Evolutionary conservation across 1,140 invertebrate species (phyloP).

Genomic region (Muscidifurax raptorellus): DNA sequence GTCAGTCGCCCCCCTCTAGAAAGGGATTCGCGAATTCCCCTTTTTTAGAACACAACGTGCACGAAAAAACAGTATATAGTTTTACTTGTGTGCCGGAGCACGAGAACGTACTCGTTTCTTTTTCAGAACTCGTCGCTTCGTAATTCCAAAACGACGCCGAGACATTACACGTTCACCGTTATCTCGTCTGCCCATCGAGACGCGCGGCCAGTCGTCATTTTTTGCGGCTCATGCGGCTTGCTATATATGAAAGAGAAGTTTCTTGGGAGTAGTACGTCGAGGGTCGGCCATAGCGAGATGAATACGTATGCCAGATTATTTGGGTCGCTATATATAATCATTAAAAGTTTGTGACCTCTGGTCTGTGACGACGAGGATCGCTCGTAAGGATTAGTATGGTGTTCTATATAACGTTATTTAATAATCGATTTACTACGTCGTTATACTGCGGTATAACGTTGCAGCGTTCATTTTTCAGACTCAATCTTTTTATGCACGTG

Average conservation of each 20-base stretch:
- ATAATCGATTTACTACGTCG: too few species aligned
- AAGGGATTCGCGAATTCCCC: not conserved
- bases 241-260: not conserved
- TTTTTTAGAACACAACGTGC: not conserved
- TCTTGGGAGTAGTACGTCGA: too few species aligned
- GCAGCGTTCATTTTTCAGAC: too few species aligned
- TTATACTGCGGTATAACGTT: too few species aligned
- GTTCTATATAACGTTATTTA: too few species aligned
- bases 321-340: too few species aligned
- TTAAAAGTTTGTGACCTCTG: too few species aligned
- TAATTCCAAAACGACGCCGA: not conserved
- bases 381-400: too few species aligned
- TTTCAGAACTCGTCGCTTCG: not conserved
- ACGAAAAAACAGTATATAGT: not conserved
- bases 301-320: too few species aligned
- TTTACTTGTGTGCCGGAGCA: not conserved
- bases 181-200: not conserved
- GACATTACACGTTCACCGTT: not conserved
- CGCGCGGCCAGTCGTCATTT: not conserved
- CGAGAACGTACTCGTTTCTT: not conserved
- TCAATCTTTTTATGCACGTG: too few species aligned
- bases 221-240: not conserved
- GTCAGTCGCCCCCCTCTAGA: not conserved
- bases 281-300: too few species aligned
- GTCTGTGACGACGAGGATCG: too few species aligned